A percentile compares a stretch with the other conserved stretches of the same genome.
phyloP scores from a whole-genome alignment of 2,113 vertebrate species.

The Casuarius casuarius region DNA sequence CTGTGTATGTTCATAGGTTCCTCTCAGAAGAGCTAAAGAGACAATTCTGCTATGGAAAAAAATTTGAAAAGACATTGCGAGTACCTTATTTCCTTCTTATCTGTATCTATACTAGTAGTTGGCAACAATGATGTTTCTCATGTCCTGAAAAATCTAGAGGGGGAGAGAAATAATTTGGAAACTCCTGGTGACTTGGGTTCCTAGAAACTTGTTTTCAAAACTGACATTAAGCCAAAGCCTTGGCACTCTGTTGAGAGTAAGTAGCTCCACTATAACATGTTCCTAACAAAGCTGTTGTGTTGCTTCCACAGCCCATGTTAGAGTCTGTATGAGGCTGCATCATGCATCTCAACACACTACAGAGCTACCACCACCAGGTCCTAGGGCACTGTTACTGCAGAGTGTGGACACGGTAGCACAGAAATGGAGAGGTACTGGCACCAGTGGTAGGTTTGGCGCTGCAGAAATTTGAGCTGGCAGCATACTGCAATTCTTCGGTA shows the following conservation, averaged over 20 bases:
- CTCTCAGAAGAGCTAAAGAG: not conserved
- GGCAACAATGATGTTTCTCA: not conserved
- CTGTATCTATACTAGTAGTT: not conserved
- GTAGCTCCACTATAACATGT: not conserved
- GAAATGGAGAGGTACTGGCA: not conserved
- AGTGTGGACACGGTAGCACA: not conserved
- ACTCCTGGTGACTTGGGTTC: not conserved
- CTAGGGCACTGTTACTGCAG: not conserved
- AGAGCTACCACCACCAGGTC: not conserved
- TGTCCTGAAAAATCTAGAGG: not conserved
- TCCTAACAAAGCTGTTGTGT: constrained; percentile 5
- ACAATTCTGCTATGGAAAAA: not conserved
- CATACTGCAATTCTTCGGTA: not conserved
- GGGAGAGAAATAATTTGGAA: not conserved
- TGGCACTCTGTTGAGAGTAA: not conserved
- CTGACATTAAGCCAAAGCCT: not conserved
- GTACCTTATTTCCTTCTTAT: not conserved
- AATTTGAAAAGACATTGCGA: not conserved
- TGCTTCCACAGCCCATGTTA: not conserved
- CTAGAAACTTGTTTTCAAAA: not conserved
- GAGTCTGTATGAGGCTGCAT: not conserved
- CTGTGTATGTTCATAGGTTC: not conserved
- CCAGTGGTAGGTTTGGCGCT: not conserved
- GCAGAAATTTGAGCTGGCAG: not conserved
- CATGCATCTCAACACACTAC: not conserved